Base-by-base conservation (phyloP, 1,140 invertebrate species). In the Bombus superbus region DNA sequence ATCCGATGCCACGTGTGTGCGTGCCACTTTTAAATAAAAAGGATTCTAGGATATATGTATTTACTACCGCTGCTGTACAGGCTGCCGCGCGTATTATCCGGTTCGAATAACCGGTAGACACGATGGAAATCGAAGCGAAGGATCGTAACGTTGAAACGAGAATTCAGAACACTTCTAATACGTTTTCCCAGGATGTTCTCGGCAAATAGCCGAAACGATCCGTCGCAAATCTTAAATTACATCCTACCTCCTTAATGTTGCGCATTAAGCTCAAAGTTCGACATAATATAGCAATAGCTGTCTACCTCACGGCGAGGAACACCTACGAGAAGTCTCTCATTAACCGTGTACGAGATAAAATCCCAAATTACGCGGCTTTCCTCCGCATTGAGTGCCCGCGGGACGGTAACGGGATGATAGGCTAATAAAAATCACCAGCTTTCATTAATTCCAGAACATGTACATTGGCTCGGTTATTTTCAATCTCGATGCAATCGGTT, bases 331-430 rank as follows among this genome's bases (percentile, higher is more conserved):
- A 85, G 69, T 77, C 66, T 47, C 83, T 85, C 68, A 80, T 85
- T 85, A 85, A 62, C 40, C 57, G 83, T 40, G 15, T 85, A 80
- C 57, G 28, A 85, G 83, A 85, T 85, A 85, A 85, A 85, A 85
- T 66, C 83, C 66, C 53, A 72, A 57, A 85, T 85, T 85, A 53
- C 44, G 32, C 13, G 68, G 25, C 68, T 85, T 72, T 64, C 40
- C 77, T 80, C 11, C n/a, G n/a, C 35, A 32, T 44, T 42, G 53
- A 10, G 32, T 32, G 18, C 42, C 76, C 42, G n/a, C 22, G n/a
- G 44, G 59, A 66, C 59, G 59, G 25, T 82, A 86, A 82, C 84
- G 68, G 83, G 57, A 62, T 18, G 44, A 69, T 11, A 22, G 40
- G 5, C 15, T 28, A 42, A 71, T 78, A 79, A 72, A 80, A 64